These are phyloP conservation scores for Florisuga fusca DNA, from an alignment of 2,797 vertebrate genomes.

Conservation along the genomic window DNA sequence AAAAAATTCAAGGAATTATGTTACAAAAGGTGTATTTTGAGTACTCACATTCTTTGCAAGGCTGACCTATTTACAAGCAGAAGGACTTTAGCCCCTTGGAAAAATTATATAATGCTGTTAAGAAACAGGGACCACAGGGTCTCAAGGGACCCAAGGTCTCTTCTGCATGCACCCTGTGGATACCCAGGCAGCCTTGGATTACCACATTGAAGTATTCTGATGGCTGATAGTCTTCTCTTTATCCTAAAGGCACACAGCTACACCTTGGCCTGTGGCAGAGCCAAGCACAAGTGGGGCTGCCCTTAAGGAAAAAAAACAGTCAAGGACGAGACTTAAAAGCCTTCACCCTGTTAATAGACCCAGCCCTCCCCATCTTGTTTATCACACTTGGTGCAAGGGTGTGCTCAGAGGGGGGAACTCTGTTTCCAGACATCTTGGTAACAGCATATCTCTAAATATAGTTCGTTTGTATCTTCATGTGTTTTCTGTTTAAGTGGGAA, in stretches of 20 bases:
- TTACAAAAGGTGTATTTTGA: slow-evolving; percentile 17
- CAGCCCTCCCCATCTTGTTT: background rate
- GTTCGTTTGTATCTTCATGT: background rate
- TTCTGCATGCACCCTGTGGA: background rate
- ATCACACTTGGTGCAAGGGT: background rate
- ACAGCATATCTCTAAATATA: background rate
- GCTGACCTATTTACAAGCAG: background rate
- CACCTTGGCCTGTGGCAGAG: background rate
- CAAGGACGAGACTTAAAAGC: background rate
- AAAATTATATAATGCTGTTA: background rate
- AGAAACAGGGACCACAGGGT: background rate
- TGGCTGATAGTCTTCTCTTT: background rate
- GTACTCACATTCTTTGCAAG: background rate
- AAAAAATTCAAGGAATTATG: background rate
- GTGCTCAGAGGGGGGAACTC: background rate
- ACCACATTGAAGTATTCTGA: fast-evolving
- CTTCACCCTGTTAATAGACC: background rate
- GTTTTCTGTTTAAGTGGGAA: background rate
- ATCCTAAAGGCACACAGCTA: background rate
- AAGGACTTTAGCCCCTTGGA: background rate
- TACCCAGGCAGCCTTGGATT: background rate
- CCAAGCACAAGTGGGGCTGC: background rate
- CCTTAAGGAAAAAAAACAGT: background rate
- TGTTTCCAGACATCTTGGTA: background rate
- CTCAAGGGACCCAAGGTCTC: background rate